phyloP scores from a whole-genome alignment of 2,888 invertebrate species.

The Willowsia nigromaculata region DNA sequence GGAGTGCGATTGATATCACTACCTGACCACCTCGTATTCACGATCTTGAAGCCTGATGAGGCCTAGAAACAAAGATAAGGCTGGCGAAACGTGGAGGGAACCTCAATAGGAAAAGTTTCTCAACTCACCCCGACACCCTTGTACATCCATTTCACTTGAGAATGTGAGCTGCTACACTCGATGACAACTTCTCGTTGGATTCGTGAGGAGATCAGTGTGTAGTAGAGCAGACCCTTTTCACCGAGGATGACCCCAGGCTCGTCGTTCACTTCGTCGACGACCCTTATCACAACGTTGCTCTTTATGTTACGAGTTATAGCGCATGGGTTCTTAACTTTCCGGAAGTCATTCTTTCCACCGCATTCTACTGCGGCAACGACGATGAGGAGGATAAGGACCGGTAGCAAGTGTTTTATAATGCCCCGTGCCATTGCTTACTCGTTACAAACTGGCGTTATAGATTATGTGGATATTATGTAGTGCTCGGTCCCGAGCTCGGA shows the following conservation, averaged over 20 bases:
- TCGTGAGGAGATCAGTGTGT: slow-evolving; percentile 59
- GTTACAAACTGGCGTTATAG: background rate
- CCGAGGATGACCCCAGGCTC: slow-evolving; percentile 65
- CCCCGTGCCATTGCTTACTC: background rate
- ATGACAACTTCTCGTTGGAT: slow-evolving; percentile 68
- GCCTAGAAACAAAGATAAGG: slow-evolving; percentile 38
- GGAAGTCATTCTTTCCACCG: slow-evolving; percentile 51
- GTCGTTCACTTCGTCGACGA: slow-evolving; percentile 60
- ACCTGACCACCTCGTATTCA: slow-evolving; percentile 66
- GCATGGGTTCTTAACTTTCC: slow-evolving; percentile 47
- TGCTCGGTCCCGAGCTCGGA: background rate
- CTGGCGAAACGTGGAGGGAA: background rate
- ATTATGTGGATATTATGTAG: background rate
- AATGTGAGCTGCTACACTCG: slow-evolving; percentile 67
- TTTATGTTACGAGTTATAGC: slow-evolving; percentile 39
- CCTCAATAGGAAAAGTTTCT: background rate
- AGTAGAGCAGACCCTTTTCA: slow-evolving; percentile 44
- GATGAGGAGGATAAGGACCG: background rate
- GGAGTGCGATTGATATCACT: slow-evolving; percentile 39
- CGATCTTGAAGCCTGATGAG: slow-evolving; percentile 69
- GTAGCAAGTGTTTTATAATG: background rate
- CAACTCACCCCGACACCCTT: slow-evolving; percentile 69
- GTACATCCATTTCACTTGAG: slow-evolving; percentile 69
- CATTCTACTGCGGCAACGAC: background rate
- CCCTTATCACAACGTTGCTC: slow-evolving; percentile 40